phyloP scores from a whole-genome alignment of 2,888 invertebrate genomes.

The Troides oblongomaculatus region DNA sequence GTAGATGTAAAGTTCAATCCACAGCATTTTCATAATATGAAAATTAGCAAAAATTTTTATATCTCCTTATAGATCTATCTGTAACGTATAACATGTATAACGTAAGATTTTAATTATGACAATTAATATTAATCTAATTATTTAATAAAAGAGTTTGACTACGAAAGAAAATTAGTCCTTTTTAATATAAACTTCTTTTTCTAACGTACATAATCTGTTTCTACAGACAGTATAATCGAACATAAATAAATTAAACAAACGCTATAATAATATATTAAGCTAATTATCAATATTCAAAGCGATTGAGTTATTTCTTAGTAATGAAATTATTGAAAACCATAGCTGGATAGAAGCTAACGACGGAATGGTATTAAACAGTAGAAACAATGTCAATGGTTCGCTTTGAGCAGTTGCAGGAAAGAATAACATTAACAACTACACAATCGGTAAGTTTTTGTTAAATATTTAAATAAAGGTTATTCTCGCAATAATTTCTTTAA shows the following conservation, averaged over 20 bases:
- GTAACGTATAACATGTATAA: too few species aligned
- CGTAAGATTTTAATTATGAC: too few species aligned
- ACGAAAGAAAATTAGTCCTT: too few species aligned
- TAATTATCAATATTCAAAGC: not conserved
- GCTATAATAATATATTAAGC: not conserved
- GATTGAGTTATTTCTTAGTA: constrained; percentile 5
- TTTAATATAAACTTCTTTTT: too few species aligned
- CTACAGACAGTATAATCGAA: not conserved
- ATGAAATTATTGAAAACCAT: not conserved
- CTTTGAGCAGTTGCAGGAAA: constrained; percentile 15
- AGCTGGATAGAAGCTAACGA: not conserved
- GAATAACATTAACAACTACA: not conserved
- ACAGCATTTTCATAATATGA: too few species aligned
- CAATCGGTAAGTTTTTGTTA: not conserved
- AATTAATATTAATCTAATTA: too few species aligned
- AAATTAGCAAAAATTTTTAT: too few species aligned
- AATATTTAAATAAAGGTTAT: constrained; percentile 2
- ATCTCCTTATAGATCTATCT: too few species aligned
- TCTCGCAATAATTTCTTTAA: not conserved
- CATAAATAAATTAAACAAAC: not conserved
- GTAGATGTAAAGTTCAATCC: too few species aligned
- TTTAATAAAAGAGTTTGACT: too few species aligned
- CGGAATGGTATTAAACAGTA: constrained; percentile 2
- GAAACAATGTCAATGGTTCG: constrained; percentile 2
- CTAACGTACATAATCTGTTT: too few species aligned